Percentiles rank a stretch among this genome's conserved stretches.
These are phyloP conservation scores for Gisinianus flammeolus DNA, from an alignment of 2,888 invertebrate genomes.

Conservation along the genomic window DNA sequence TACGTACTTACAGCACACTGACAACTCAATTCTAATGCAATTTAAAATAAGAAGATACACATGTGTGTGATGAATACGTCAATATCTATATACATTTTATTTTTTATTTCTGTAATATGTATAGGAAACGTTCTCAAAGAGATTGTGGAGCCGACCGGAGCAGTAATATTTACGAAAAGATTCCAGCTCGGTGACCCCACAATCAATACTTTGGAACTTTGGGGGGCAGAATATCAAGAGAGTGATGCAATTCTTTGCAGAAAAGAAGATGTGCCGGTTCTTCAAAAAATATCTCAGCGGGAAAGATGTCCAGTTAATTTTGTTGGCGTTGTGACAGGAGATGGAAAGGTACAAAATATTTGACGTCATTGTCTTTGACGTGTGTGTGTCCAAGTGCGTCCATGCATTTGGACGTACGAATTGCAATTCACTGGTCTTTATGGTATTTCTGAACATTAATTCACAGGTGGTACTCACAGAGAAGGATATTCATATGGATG, in stretches of 20 bases:
- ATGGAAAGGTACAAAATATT: constrained; percentile 69
- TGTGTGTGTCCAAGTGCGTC: not conserved
- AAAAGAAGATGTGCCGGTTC: constrained; percentile 68
- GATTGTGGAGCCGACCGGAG: constrained; percentile 92
- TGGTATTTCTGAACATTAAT: not conserved
- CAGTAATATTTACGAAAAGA: constrained; percentile 82
- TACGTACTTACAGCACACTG: too few relatives aligned
- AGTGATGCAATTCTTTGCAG: constrained; percentile 87
- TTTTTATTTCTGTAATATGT: too few relatives aligned
- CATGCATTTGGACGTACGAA: not conserved
- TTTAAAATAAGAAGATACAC: not conserved
- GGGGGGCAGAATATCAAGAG: constrained; percentile 99
- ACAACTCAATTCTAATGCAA: too few relatives aligned
- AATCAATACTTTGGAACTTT: constrained; percentile 88
- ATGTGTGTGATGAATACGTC: too few relatives aligned
- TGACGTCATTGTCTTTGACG: not conserved
- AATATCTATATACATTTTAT: too few relatives aligned
- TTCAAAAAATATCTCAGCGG: constrained; percentile 76
- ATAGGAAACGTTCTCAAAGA: constrained; percentile 95
- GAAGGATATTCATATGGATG: constrained; percentile 38
- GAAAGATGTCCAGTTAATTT: constrained; percentile 92
- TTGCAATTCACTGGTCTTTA: not conserved
- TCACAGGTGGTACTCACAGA: constrained; percentile 55
- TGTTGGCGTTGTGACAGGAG: constrained; percentile 89
- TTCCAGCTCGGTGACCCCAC: constrained; percentile 95